These are phyloP conservation scores for Amaurobius ferox DNA, from an alignment of 2,888 invertebrate species.

Conservation along the genomic window DNA sequence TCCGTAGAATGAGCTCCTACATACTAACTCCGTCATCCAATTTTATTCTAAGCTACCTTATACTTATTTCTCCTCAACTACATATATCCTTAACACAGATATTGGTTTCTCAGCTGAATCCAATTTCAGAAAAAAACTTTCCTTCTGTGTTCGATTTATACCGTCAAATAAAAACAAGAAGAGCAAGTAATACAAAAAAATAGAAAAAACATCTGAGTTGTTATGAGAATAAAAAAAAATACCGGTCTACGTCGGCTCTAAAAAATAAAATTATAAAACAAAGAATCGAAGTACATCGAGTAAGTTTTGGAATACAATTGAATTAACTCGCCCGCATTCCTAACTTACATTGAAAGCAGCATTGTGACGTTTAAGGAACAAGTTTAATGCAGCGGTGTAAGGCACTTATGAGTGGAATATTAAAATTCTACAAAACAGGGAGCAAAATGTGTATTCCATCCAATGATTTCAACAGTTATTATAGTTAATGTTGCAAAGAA, in stretches of 20 bases:
- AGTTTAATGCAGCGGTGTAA: too few relatives aligned
- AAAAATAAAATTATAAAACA: background rate
- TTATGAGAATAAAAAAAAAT: background rate
- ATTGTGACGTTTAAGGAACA: too few relatives aligned
- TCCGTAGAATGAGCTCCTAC: too few relatives aligned
- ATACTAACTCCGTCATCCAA: background rate
- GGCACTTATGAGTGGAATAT: too few relatives aligned
- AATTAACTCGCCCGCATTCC: conserved; percentile 59
- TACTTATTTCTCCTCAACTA: background rate
- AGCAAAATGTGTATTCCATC: too few relatives aligned
- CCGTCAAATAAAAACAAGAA: background rate
- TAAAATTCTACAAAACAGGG: too few relatives aligned
- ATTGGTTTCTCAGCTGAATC: background rate
- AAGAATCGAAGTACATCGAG: conserved; percentile 1
- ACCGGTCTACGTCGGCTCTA: background rate
- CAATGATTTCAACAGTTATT: too few relatives aligned
- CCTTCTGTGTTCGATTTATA: conserved; percentile 1
- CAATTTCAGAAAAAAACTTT: conserved; percentile 5
- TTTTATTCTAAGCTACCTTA: background rate
- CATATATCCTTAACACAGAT: background rate
- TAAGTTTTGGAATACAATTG: conserved; percentile 41
- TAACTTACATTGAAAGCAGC: conserved; percentile 18
- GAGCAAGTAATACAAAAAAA: background rate
- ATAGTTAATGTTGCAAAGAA: too few relatives aligned
- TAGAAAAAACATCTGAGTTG: background rate